Percentiles rank a stretch among this genome's conserved stretches.
These are phyloP conservation scores for Pseudolaguvia tuberculata DNA, from an alignment of 2,113 vertebrate species.

Conservation along the genomic window DNA sequence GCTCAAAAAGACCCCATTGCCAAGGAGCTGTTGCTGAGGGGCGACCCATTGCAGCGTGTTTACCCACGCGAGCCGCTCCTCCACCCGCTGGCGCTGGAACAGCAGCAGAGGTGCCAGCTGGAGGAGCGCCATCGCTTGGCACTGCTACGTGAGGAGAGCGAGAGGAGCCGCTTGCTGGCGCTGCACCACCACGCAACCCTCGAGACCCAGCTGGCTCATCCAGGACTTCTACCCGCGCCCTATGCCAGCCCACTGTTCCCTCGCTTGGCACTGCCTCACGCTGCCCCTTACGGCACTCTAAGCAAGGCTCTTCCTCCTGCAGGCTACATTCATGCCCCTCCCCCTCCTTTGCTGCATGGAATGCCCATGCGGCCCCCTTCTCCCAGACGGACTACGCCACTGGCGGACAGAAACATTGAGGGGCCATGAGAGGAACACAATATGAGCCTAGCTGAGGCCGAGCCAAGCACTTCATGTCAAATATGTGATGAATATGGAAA, in stretches of 20 bases:
- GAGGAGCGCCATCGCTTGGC: slow-evolving; percentile 37
- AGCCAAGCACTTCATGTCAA: slow-evolving; percentile 47
- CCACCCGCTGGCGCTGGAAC: slow-evolving; percentile 39
- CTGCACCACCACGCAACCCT: slow-evolving; percentile 33
- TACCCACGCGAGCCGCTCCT: slow-evolving; percentile 35
- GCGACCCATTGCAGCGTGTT: slow-evolving; percentile 26
- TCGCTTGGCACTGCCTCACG: slow-evolving; percentile 18
- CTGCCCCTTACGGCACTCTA: slow-evolving; percentile 19
- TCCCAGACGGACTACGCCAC: slow-evolving; percentile 36
- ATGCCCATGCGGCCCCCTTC: slow-evolving; percentile 18
- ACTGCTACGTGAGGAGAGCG: slow-evolving; percentile 25
- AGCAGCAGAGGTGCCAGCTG: slow-evolving; percentile 49
- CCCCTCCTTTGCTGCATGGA: slow-evolving; percentile 25
- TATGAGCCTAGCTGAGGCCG: slow-evolving; percentile 1
- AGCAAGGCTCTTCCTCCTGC: slow-evolving; percentile 24
- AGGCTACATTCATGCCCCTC: slow-evolving; percentile 22
- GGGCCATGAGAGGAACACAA: slow-evolving; percentile 29
- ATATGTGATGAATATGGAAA: slow-evolving; percentile 34
- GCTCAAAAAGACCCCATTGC: slow-evolving; percentile 34
- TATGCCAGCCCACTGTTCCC: slow-evolving; percentile 35
- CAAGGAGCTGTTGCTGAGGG: slow-evolving; percentile 44
- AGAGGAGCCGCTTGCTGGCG: slow-evolving; percentile 21
- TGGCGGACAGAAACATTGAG: slow-evolving; percentile 40
- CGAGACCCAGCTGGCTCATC: slow-evolving; percentile 29
- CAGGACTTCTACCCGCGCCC: slow-evolving; percentile 37